A percentile compares a stretch with the other conserved stretches of the same genome.
phyloP scores from a whole-genome alignment of 2,797 vertebrate genomes.

The Ciconia nigra region DNA sequence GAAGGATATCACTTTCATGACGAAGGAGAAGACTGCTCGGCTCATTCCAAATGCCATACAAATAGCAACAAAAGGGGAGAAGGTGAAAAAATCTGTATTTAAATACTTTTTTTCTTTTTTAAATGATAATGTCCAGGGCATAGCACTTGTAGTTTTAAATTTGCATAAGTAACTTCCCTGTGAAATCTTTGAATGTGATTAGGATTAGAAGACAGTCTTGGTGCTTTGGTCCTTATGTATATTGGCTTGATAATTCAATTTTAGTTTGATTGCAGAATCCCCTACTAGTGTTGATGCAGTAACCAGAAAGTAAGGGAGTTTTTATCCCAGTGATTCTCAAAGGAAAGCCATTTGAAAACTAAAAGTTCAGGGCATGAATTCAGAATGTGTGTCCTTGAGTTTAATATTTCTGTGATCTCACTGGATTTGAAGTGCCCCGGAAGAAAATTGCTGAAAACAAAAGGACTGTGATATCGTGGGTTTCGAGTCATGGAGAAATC shows the following conservation, averaged over 20 bases:
- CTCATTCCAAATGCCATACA: constrained; percentile 95
- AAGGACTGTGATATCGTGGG: not conserved
- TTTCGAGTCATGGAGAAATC: not conserved
- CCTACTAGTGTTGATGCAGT: not conserved
- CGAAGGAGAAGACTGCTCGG: constrained; percentile 91
- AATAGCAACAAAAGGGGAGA: constrained; percentile 84
- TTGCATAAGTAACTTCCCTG: not conserved
- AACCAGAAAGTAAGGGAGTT: not conserved
- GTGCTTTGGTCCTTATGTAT: not conserved
- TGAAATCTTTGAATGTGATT: not conserved
- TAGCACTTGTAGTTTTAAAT: not conserved
- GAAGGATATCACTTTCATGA: constrained; percentile 85
- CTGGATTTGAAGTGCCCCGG: not conserved
- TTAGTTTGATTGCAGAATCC: not conserved
- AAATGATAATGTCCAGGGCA: not conserved
- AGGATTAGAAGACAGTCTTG: not conserved
- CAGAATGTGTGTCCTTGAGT: not conserved
- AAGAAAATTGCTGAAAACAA: not conserved
- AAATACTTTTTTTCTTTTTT: not conserved
- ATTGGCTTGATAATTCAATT: not conserved
- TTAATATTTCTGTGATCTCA: not conserved
- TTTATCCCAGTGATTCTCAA: not conserved
- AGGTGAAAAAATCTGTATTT: constrained; percentile 74
- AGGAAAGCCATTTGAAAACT: not conserved
- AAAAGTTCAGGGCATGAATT: not conserved